Base-by-base conservation (phyloP, 2,113 vertebrate species). In the Antennarius striatus region DNA sequence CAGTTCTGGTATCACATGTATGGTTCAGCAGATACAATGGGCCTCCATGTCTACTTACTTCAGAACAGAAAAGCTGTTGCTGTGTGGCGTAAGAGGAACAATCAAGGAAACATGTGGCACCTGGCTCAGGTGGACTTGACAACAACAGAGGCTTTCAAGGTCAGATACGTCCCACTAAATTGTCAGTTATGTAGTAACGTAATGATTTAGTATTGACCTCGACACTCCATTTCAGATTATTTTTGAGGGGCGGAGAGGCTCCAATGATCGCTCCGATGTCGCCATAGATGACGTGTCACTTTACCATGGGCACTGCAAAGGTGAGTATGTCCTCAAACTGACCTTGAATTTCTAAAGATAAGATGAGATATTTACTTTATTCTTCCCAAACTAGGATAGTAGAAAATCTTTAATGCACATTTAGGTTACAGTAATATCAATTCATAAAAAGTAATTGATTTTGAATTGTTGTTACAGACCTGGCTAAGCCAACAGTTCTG, bases 1-100 rank as follows among this genome's bases (percentile, higher is more conserved):
- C 90, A 91, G 75, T 95, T 95, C 86, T 95, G 95, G 94, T 94
- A 95, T 63, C 93, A 95, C 84, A 95, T 95, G 90, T 91, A 94
- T 0, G 93, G 94, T 30, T 73, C 58, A 4, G 89, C 90, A 1
- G 3, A 78, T 0, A 68, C 79, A 10, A 94, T 94, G 93, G 87
- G 88, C 29, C 86, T 95, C 56, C 54, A 71, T 1, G 83, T 94
- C 7, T 92, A 93, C 51, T 58, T 91, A 8, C 11, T 88, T n/a
- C 76, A 93, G 13, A 64, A 78, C 3, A 77, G 48, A 53, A 32
- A 10, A 1, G 64, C 82, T 9, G 29, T 16, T 0, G 36, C 10
- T 15, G 3, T 92, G 5, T 75, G 85, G 84, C 8, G 54, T n/a
- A 73, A 64, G 28, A 79, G 68, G 10, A 92, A 93, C 61, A 70